A percentile compares a stretch with the other conserved stretches of the same genome.
Evolutionary conservation across 2,888 invertebrate genomes (phyloP).

Genomic region (Morpho achilles): DNA sequence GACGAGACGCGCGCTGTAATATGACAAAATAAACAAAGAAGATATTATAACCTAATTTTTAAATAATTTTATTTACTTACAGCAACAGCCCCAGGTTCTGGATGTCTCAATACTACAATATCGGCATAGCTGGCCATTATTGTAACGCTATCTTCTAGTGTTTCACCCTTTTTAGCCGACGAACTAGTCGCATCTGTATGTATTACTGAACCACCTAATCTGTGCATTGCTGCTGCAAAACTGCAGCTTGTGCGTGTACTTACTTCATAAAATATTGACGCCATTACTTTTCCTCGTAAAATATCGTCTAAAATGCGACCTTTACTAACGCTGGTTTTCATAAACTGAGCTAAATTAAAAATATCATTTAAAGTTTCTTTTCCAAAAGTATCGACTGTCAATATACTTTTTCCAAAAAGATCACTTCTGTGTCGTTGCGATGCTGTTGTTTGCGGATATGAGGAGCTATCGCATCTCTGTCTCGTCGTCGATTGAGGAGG

Average conservation of each 20-base stretch:
- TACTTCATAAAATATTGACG: constrained; percentile 97
- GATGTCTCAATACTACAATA: constrained; percentile 96
- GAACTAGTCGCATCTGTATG: constrained; percentile 94
- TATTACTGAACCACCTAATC: constrained; percentile 95
- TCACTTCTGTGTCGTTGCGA: constrained; percentile 70
- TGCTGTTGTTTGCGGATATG: constrained; percentile 62
- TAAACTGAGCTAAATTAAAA: constrained; percentile 95
- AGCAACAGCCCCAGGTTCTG: constrained; percentile 92
- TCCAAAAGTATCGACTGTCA: constrained; percentile 91
- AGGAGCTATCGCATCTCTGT: constrained; percentile 78
- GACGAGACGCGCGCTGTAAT: constrained; percentile 87
- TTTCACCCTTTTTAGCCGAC: constrained; percentile 98
- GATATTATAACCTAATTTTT: not conserved
- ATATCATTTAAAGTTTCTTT: constrained; percentile 95
- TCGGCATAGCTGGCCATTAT: constrained; percentile 96
- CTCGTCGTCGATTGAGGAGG: constrained; percentile 64
- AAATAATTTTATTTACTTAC: constrained; percentile 73
- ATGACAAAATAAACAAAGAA: not conserved
- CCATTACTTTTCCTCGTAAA: constrained; percentile 95
- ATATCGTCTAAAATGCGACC: constrained; percentile 92
- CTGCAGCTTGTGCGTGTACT: constrained; percentile 98
- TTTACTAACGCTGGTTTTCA: constrained; percentile 89
- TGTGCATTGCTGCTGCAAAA: constrained; percentile 97
- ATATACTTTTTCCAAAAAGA: constrained; percentile 86
- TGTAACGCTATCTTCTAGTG: constrained; percentile 91